phyloP scores from a whole-genome alignment of 2,113 vertebrate species.

The Oenanthe oenanthe region DNA sequence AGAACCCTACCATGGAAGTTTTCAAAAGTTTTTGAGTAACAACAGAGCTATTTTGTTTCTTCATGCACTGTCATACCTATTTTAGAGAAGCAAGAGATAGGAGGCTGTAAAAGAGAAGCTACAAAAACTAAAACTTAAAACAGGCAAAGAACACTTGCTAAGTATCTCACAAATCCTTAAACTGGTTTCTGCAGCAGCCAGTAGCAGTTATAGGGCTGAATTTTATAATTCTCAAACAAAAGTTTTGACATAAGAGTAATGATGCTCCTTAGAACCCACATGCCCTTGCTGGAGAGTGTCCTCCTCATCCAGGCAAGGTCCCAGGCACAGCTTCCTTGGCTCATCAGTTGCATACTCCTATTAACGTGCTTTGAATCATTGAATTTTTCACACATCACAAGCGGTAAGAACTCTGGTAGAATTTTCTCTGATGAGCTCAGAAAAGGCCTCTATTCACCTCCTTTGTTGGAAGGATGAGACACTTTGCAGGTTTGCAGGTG shows the following conservation, averaged over 20 bases:
- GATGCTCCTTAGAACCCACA: not conserved
- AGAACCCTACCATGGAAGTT: not conserved
- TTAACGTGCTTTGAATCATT: not conserved
- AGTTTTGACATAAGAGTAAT: not conserved
- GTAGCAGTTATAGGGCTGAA: not conserved
- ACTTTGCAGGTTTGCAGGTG: not conserved
- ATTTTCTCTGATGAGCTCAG: not conserved
- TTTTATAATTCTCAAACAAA: not conserved
- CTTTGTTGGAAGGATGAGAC: not conserved
- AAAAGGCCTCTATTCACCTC: not conserved
- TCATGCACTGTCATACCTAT: not conserved
- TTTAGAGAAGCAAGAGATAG: not conserved
- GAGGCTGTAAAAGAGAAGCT: not conserved
- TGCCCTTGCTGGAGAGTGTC: not conserved
- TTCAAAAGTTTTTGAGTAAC: not conserved
- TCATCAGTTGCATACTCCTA: not conserved
- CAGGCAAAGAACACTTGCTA: not conserved
- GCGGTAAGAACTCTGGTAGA: not conserved
- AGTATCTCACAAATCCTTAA: not conserved
- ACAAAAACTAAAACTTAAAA: not conserved
- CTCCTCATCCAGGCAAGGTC: not conserved
- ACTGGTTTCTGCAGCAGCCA: not conserved
- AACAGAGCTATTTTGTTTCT: not conserved
- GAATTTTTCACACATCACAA: not conserved
- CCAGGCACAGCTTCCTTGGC: not conserved